Percentiles rank a stretch among this genome's conserved stretches.
Evolutionary conservation across 2,888 invertebrate genomes (phyloP).

Genomic region (Heteropelma amictum): DNA sequence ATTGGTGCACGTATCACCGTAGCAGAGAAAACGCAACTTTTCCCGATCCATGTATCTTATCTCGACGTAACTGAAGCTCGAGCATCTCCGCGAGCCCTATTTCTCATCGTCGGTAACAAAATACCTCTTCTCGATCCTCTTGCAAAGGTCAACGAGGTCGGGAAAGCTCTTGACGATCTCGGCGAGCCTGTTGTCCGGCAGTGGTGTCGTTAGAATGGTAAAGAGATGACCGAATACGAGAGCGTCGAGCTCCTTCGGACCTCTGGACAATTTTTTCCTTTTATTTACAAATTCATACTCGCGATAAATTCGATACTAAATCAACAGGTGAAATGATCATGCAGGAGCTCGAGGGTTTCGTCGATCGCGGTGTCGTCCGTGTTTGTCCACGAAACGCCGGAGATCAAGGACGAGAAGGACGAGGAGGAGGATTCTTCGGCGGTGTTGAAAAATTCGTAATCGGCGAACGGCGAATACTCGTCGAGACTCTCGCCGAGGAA

Average conservation of each 20-base stretch:
- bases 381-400: constrained; percentile 1
- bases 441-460: constrained; percentile 35
- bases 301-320: neutral
- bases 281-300: no score
- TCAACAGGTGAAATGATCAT: constrained; percentile 15
- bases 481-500: constrained; percentile 57
- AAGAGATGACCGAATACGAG: constrained; percentile 98
- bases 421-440: constrained; percentile 12
- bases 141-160: constrained; percentile 89
- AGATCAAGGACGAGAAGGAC: neutral
- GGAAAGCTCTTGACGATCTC: constrained; percentile 88
- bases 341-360: constrained; percentile 13
- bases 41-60: constrained; percentile 65
- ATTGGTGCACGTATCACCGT: constrained; percentile 52
- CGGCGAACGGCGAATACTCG: constrained; percentile 22
- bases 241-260: constrained; percentile 97
- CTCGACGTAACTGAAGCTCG: constrained; percentile 71
- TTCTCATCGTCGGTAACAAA: constrained; percentile 81
- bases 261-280: no score
- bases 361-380: constrained; percentile 10
- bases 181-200: constrained; percentile 88
- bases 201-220: constrained; percentile 92
- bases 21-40: constrained; percentile 68
- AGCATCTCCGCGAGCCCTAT: constrained; percentile 68
- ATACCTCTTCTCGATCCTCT: constrained; percentile 90